Evolutionary conservation across 30 jellyfish, hydroid and myxozoan species (phyloP).

Genomic region (Rhopilema esculentum): DNA sequence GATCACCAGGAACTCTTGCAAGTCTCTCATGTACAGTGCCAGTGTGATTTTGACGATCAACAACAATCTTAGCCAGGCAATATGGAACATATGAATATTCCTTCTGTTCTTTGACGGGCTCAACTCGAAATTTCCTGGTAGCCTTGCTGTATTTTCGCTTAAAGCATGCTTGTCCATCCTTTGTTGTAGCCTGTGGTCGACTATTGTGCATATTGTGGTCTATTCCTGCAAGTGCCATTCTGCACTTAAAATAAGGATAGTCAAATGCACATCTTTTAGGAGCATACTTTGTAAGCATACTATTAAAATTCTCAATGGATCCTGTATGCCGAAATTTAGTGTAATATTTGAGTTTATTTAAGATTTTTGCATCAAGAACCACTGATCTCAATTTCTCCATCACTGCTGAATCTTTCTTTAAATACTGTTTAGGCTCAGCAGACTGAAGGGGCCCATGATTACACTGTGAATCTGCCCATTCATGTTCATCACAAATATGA

Average conservation of each 20-base stretch:
- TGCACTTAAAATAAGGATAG: constrained; percentile 10
- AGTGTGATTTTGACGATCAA: background rate
- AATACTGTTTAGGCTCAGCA: constrained; percentile 19
- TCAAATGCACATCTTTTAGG: constrained; percentile 48
- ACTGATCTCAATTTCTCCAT: constrained; percentile 16
- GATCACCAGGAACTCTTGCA: constrained; percentile 19
- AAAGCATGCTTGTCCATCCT: constrained; percentile 26
- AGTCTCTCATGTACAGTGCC: constrained; percentile 17
- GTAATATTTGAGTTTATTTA: constrained; percentile 11
- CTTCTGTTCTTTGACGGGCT: constrained; percentile 38
- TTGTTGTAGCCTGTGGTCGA: constrained; percentile 26
- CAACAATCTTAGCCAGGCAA: constrained; percentile 22
- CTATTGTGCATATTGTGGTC: constrained; percentile 49
- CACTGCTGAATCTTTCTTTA: constrained; percentile 7
- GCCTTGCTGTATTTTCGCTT: constrained; percentile 25
- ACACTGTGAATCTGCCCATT: constrained; percentile 37
- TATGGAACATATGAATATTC: constrained; percentile 10
- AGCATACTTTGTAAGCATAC: constrained; percentile 56
- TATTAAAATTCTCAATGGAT: constrained; percentile 36
- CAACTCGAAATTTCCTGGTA: constrained; percentile 33
- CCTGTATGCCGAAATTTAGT: constrained; percentile 52
- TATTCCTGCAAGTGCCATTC: constrained; percentile 48
- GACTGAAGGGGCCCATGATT: constrained; percentile 33
- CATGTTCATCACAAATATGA: constrained; percentile 31
- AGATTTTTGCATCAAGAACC: constrained; percentile 27